phyloP scores from a whole-genome alignment of 2,888 invertebrate species.

The Apamea crenata region DNA sequence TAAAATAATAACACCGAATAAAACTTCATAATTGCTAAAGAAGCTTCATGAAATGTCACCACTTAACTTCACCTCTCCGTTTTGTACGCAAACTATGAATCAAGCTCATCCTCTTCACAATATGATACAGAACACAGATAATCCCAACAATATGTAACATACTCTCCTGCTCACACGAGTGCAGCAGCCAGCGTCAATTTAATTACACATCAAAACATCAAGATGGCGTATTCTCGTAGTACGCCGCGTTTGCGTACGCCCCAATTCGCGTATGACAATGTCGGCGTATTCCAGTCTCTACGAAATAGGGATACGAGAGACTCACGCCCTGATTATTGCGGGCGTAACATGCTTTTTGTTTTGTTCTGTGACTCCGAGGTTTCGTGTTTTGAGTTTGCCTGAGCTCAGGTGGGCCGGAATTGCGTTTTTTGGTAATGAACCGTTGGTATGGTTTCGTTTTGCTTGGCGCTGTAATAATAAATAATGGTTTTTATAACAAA shows the following conservation, averaged over 20 bases:
- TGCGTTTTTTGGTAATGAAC: constrained; percentile 47
- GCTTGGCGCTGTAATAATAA: not conserved
- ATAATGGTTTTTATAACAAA: not conserved
- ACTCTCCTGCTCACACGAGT: constrained; percentile 46
- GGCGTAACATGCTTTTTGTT: constrained; percentile 64
- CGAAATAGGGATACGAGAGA: constrained; percentile 58
- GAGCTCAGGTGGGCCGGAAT: constrained; percentile 41
- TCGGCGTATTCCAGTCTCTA: constrained; percentile 63
- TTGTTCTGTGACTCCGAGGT: constrained; percentile 45
- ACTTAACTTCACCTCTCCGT: constrained; percentile 8
- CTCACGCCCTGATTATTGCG: constrained; percentile 70
- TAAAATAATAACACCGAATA: not conserved
- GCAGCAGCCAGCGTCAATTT: constrained; percentile 66
- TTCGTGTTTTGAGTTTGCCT: constrained; percentile 46
- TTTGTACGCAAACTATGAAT: constrained; percentile 19
- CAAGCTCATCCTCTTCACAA: constrained; percentile 34
- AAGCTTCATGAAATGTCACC: constrained; percentile 9
- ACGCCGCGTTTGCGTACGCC: constrained; percentile 67
- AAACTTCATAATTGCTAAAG: not conserved
- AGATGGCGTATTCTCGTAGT: constrained; percentile 63
- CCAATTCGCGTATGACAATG: constrained; percentile 69
- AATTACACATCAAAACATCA: constrained; percentile 69
- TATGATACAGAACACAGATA: constrained; percentile 44
- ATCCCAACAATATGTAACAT: constrained; percentile 55
- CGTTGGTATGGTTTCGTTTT: not conserved